phyloP scores from a whole-genome alignment of 1,140 invertebrate species.

The Lordiphosa stackelbergi region DNA sequence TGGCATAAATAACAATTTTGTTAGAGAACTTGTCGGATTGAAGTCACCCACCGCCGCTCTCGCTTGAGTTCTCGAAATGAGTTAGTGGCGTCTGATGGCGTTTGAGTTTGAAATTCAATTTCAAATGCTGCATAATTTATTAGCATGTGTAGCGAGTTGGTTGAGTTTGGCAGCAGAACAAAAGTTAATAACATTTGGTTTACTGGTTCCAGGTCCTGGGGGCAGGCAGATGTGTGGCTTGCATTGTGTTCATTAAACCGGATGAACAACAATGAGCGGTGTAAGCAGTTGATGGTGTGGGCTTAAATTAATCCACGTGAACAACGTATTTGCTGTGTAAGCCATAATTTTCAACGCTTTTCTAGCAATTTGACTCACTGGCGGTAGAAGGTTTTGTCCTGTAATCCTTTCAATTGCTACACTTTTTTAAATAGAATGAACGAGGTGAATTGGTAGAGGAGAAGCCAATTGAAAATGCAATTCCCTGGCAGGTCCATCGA shows the following conservation, averaged over 20 bases:
- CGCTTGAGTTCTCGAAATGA: slow-evolving; percentile 37
- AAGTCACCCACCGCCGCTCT: slow-evolving; percentile 1
- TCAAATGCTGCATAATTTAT: slow-evolving; percentile 71
- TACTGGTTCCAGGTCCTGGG: slow-evolving; percentile 15
- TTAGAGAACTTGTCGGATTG: slow-evolving; percentile 28
- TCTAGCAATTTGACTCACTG: too few species aligned
- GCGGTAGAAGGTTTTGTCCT: too few species aligned
- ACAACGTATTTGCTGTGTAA: slow-evolving; percentile 12
- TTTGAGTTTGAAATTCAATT: slow-evolving; percentile 66
- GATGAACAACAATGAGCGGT: slow-evolving; percentile 4
- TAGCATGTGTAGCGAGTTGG: slow-evolving; percentile 30
- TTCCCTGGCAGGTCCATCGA: too few species aligned
- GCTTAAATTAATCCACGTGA: slow-evolving; percentile 7
- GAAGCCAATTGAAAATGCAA: too few species aligned
- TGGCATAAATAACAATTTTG: slow-evolving; percentile 73
- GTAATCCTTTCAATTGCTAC: too few species aligned
- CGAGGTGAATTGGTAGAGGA: too few species aligned
- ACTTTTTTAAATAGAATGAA: too few species aligned
- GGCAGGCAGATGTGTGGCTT: slow-evolving; percentile 23
- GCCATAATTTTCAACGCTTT: too few species aligned
- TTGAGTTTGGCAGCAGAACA: slow-evolving; percentile 12
- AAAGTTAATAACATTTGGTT: slow-evolving; percentile 62
- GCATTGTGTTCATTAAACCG: slow-evolving; percentile 43
- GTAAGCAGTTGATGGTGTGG: neutral
- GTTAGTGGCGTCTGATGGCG: slow-evolving; percentile 55